A percentile compares a stretch with the other conserved stretches of the same genome.
Conservation (phyloP, 2,113 vertebrate genomes). For the Aldabrachelys gigantea region DNA sequence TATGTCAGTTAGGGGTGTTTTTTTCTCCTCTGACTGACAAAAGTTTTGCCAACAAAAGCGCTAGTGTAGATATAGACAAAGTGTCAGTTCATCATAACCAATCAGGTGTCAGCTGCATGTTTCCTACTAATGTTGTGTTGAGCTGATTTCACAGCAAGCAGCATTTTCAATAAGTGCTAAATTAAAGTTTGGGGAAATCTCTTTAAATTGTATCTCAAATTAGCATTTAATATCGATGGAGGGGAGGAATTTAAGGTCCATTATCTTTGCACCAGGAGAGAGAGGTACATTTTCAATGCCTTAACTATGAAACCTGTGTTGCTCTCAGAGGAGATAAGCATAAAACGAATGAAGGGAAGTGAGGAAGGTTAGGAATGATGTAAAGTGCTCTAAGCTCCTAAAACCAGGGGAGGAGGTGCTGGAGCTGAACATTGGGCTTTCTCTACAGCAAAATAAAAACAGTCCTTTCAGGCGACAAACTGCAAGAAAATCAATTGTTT, state of each 20-base stretch:
- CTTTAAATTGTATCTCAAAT: too few relatives aligned
- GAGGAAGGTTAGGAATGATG: background rate
- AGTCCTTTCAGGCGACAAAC: background rate
- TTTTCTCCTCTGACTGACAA: too few relatives aligned
- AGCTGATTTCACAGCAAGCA: too few relatives aligned
- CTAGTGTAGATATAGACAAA: too few relatives aligned
- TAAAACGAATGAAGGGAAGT: background rate
- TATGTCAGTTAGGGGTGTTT: too few relatives aligned
- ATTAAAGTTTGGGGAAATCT: too few relatives aligned
- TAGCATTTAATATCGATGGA: background rate
- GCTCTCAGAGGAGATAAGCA: background rate
- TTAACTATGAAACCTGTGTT: background rate
- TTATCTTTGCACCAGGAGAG: background rate
- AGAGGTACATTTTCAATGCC: background rate
- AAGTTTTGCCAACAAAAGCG: too few relatives aligned
- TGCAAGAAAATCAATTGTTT: background rate
- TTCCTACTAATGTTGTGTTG: too few relatives aligned
- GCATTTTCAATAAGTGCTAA: too few relatives aligned
- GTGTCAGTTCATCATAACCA: too few relatives aligned
- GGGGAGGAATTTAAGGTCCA: slow-evolving; percentile 42
- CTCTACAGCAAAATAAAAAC: background rate
- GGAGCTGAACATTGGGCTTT: background rate
- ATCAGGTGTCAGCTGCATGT: too few relatives aligned
- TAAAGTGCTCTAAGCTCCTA: background rate
- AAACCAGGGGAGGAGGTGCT: background rate